These are phyloP conservation scores for Amaurobius ferox DNA, from an alignment of 2,888 invertebrate species.

Conservation along the genomic window DNA sequence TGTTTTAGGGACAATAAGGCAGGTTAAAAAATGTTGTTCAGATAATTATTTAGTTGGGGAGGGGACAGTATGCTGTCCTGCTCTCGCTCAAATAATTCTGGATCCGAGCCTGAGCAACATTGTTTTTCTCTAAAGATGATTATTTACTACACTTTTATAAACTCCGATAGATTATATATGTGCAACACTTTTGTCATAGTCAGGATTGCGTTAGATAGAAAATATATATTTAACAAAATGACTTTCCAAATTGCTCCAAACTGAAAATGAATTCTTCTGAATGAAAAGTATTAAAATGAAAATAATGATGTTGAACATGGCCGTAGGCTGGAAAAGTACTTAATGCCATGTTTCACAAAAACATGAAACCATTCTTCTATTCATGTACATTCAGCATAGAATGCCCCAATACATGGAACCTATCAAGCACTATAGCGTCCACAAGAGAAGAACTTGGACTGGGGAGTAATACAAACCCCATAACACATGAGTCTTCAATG, in stretches of 20 bases:
- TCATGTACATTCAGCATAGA: constrained; percentile 12
- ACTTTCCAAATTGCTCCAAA: not conserved
- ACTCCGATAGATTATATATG: not conserved
- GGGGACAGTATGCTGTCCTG: no score
- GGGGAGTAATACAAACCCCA: constrained; percentile 26
- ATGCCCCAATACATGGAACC: constrained; percentile 9
- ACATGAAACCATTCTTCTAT: constrained; percentile 34
- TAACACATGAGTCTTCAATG: constrained; percentile 21
- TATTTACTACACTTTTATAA: not conserved
- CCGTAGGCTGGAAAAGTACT: constrained; percentile 24
- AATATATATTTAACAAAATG: not conserved
- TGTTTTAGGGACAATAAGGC: no score
- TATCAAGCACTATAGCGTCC: constrained; percentile 24
- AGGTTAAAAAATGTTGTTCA: no score
- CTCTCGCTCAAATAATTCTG: no score
- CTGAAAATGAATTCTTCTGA: not conserved
- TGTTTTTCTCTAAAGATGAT: no score
- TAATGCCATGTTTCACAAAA: constrained; percentile 36
- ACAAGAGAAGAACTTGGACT: constrained; percentile 33
- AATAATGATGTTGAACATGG: constrained; percentile 17
- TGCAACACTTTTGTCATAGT: not conserved
- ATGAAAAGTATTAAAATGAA: constrained; percentile 31
- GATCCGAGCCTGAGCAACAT: no score
- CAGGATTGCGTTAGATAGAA: not conserved
- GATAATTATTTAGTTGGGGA: no score